Percentiles rank a stretch among this genome's conserved stretches.
These are phyloP conservation scores for Trachelus stipa DNA, from an alignment of 2,888 invertebrate genomes.

Conservation along the genomic window DNA sequence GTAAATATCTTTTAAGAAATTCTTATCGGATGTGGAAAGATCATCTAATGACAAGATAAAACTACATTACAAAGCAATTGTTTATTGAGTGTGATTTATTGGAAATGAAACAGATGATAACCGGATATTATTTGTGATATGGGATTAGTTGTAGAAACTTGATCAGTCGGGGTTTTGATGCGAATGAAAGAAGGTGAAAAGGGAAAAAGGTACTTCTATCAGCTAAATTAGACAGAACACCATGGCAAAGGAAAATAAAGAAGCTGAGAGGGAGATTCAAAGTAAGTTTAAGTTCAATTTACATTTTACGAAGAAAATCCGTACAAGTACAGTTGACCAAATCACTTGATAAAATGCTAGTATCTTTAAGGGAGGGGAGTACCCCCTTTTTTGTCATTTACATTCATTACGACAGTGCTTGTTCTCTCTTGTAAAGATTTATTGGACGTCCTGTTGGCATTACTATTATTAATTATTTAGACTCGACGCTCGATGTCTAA, in stretches of 20 bases:
- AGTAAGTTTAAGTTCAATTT: not conserved
- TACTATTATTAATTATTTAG: not conserved
- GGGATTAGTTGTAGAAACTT: not conserved
- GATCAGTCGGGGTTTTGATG: not conserved
- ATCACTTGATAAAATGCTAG: not conserved
- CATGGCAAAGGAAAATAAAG: not conserved
- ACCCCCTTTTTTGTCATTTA: not conserved
- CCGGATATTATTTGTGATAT: not conserved
- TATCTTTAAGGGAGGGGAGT: not conserved
- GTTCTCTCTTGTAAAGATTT: not conserved
- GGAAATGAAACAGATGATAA: not conserved
- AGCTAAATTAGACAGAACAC: not conserved
- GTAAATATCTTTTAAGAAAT: not conserved
- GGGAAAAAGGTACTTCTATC: not conserved
- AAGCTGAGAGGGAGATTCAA: not conserved
- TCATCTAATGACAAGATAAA: not conserved
- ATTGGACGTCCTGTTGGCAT: not conserved
- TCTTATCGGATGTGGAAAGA: not conserved
- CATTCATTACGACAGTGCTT: not conserved
- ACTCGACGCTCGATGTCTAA: not conserved
- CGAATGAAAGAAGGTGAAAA: not conserved
- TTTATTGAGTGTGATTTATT: not conserved
- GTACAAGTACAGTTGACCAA: not conserved
- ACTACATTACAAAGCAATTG: not conserved
- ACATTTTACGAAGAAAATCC: not conserved